Percentiles rank a stretch among this genome's conserved stretches.
Evolutionary conservation across 2,888 invertebrate species (phyloP).

Genomic region (Ormyrus rosae): DNA sequence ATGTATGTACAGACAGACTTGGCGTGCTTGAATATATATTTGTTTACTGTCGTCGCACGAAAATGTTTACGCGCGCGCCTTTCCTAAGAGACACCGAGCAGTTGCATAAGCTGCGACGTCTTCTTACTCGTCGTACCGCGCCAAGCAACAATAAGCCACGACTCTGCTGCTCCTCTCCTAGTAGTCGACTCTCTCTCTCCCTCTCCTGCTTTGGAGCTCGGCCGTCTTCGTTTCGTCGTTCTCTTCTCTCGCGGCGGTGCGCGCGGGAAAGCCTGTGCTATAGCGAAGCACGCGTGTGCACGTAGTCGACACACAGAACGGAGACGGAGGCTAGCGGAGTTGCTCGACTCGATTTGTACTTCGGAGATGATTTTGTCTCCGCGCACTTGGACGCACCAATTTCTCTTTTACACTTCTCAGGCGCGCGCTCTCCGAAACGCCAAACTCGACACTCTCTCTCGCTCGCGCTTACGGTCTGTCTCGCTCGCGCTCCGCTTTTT

Average conservation of each 20-base stretch:
- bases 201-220: background rate
- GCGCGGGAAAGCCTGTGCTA: constrained; percentile 48
- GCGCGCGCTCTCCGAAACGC: background rate
- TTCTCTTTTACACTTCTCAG: background rate
- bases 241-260: constrained; percentile 38
- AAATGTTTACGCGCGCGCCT: constrained; percentile 65
- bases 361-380: background rate
- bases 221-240: constrained; percentile 35
- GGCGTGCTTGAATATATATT: constrained; percentile 39
- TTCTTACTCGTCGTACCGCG: constrained; percentile 42
- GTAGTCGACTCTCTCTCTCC: background rate
- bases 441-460: constrained; percentile 4
- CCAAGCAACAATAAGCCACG: constrained; percentile 17
- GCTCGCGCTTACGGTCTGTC: constrained; percentile 8
- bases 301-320: background rate
- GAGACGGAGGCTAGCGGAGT: background rate
- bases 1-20: background rate
- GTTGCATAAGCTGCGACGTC: constrained; percentile 67
- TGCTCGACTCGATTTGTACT: background rate
- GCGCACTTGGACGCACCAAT: background rate
- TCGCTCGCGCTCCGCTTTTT: constrained; percentile 14
- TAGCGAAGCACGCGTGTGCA: background rate
- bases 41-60: constrained; percentile 48
- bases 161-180: too few relatives aligned
- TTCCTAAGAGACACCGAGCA: constrained; percentile 7